Conservation (phyloP, 2,888 invertebrate species). For the Trypoxylon attenuatum region DNA sequence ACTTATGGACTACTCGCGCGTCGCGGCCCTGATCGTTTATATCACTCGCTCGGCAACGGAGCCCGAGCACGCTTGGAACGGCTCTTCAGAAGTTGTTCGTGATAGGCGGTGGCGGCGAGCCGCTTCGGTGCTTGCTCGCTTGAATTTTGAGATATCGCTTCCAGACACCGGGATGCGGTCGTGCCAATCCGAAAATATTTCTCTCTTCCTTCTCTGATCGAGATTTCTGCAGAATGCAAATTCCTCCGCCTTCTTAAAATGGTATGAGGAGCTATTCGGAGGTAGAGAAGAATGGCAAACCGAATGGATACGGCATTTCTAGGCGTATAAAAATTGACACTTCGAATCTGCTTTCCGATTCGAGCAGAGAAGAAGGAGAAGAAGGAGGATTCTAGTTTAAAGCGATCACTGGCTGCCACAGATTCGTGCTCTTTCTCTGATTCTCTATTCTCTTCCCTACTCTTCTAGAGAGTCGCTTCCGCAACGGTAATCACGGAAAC, state of each 20-base stretch:
- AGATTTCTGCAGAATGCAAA: not conserved
- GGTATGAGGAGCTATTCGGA: not conserved
- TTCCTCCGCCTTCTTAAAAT: not conserved
- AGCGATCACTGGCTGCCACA: constrained; percentile 36
- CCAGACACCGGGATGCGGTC: not conserved
- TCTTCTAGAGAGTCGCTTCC: constrained; percentile 43
- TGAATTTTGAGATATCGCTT: not conserved
- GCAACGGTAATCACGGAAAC: constrained; percentile 56
- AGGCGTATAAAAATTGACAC: constrained; percentile 41
- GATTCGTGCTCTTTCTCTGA: constrained; percentile 23
- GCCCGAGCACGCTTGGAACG: not conserved
- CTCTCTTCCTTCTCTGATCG: not conserved
- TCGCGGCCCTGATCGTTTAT: not conserved
- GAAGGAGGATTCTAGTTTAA: constrained; percentile 17
- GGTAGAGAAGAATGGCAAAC: constrained; percentile 12
- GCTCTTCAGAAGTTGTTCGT: not conserved
- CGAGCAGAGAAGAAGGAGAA: not conserved
- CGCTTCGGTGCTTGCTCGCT: not conserved
- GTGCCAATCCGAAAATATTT: not conserved
- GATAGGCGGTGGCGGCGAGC: too few species aligned
- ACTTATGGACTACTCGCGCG: not conserved
- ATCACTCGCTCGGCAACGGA: not conserved
- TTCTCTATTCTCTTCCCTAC: constrained; percentile 2
- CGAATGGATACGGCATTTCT: constrained; percentile 4
- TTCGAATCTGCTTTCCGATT: constrained; percentile 30